Evolutionary conservation across 2,888 invertebrate species (phyloP), one percentile per base, ranked within the genome.

Genomic region (Mythimna albipuncta): DNA sequence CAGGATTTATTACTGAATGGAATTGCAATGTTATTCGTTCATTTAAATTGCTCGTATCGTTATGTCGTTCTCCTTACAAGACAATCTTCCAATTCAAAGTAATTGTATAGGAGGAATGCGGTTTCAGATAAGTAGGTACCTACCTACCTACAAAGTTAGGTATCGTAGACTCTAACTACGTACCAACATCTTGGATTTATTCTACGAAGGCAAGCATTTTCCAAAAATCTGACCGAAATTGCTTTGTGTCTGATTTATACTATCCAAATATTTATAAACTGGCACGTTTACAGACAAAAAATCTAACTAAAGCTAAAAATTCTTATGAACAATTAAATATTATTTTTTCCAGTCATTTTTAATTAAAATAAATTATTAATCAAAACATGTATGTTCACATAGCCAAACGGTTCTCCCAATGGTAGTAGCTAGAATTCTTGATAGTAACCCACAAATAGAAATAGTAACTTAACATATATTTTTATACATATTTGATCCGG

Each of bases 11-110:
- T 71, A 38, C 32, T 59, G 38, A 78, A 70, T 62, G 54, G 21
- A 6, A 69, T 71, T 52, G 73, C 64, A 61, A 66, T 63, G 66
- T 64, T 68, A 64, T 72, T 68, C 47, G 73, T 69, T 67, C 54
- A 74, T 74, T 83, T 70, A 65, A 74, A 72, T 59, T 68, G 70
- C 52, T 62, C 16, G 68, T 69, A 38, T 54, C 64, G 44, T 58
- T 47, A n/a, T 57, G 47, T 67, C 38, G 52, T 50, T 82, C 41
- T 50, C 67, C 55, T 68, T 57, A 41, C 57, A 19, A 72, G 72
- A 79, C 67, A 72, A 82, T 82, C 57, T 72, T 77, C 44, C 64
- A 82, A 78, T 79, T 77, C 55, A 67, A 64, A 71, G 55, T 61
- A 67, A 75, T 66, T 69, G 55, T 57, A n/a, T 57, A 21, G 26